Evolutionary conservation across 2,113 vertebrate species (phyloP).

Genomic region (Macaca fascicularis): T2T-MFA8v1.1 NC_088378.1:3299501-3300000

Average conservation of each 20-base stretch:
- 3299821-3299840: too few relatives aligned
- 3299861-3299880: too few relatives aligned
- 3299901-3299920: too few relatives aligned
- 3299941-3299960: not conserved
- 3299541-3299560: not conserved
- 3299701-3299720: not conserved
- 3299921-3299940: too few relatives aligned
- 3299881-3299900: too few relatives aligned
- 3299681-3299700: not conserved
- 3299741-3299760: not conserved
- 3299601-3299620: not conserved
- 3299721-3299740: not conserved
- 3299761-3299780: not conserved
- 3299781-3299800: not conserved
- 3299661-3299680: not conserved
- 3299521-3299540: not conserved
- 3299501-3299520: not conserved
- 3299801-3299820: not conserved
- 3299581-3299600: not conserved
- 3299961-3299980: not conserved
- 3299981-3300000: not conserved
- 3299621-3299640: not conserved
- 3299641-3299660: not conserved
- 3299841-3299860: too few relatives aligned
- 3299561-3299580: not conserved